Evolutionary conservation across 1,140 invertebrate species (phyloP), one percentile per base, ranked within the genome.

Genomic region (Nilaparvata lugens): DNA sequence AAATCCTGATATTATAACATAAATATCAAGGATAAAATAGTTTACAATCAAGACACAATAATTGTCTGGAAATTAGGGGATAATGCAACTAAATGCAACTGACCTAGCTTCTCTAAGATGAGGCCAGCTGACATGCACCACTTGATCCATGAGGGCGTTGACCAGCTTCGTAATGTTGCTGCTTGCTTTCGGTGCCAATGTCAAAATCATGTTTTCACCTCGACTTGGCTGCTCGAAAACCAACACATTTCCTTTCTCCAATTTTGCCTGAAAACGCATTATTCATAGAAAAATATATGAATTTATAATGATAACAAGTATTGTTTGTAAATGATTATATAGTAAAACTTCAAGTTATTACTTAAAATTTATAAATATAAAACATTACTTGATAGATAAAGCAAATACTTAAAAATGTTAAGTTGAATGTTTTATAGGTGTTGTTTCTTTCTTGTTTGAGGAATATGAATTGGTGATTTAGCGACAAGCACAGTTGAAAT

Each of bases 181-280:
- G 70, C 21, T 25, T 14, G 21, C 28, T 43, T 48, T 7, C 0
- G 78, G 13, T 0, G 78, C 62, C 38, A 89, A 70, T 51, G 76
- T 74, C 2, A 98, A 67, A 23, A 97, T 87, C 82, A 94, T 87
- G 69, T 84, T 97, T 40, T 89, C 85, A 52, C 83, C 84, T 61
- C 84, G 75, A 23, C 89, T 92, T 13, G 81, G 76, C 65, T 85
- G 83, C 62, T 96, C 88, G 72, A 98, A 98, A 1, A 98, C 91
- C 75, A 86, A 90, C 1, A 89, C 88, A 67, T 83, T 84, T 11
- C 78, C 80, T 69, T 85, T 86, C 61, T 79, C 81, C 65, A 89
- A 75, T 21, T 68, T 73, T n/a, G 79, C 80, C 87, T 87, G 65
- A 42, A 73, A 60, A 65, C 61, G 57, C 56, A 40, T 62, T 21